These are phyloP conservation scores for Penaeus chinensis DNA, from an alignment of 1,140 invertebrate species.

Conservation along the genomic window DNA sequence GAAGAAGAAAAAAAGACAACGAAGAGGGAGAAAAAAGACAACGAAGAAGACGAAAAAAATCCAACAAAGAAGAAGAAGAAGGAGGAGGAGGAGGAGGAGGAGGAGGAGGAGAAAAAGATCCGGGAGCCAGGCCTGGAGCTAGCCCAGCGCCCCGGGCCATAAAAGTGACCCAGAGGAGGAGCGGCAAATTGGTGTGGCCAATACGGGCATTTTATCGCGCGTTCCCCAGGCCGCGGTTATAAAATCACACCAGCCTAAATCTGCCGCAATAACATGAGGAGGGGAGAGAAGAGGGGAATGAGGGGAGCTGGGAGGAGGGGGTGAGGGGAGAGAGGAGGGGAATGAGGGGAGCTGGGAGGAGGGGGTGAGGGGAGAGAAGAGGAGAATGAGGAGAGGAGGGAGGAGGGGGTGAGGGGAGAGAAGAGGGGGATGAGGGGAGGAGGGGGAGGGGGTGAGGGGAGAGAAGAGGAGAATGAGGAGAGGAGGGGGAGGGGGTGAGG, in stretches of 20 bases:
- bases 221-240: conserved; percentile 24
- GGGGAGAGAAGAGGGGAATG: not conserved
- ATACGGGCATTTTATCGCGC: conserved; percentile 46
- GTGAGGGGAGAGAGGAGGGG: not conserved
- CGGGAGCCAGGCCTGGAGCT: not conserved
- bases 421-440: not conserved
- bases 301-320: no score
- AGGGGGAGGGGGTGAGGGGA: not conserved
- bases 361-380: not conserved
- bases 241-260: conserved; percentile 40
- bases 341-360: not conserved
- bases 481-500: not conserved
- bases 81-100: no score
- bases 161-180: conserved; percentile 46
- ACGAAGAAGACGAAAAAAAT: no score
- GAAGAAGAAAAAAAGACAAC: no score
- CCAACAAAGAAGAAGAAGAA: no score
- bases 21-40: no score
- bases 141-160: not conserved
- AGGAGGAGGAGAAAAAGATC: no score
- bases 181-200: conserved; percentile 50
- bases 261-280: conserved; percentile 15
- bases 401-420: not conserved
- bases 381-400: not conserved
- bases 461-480: no score